Conservation (phyloP, 2,113 vertebrate genomes). For the Aramus guarauna region DNA sequence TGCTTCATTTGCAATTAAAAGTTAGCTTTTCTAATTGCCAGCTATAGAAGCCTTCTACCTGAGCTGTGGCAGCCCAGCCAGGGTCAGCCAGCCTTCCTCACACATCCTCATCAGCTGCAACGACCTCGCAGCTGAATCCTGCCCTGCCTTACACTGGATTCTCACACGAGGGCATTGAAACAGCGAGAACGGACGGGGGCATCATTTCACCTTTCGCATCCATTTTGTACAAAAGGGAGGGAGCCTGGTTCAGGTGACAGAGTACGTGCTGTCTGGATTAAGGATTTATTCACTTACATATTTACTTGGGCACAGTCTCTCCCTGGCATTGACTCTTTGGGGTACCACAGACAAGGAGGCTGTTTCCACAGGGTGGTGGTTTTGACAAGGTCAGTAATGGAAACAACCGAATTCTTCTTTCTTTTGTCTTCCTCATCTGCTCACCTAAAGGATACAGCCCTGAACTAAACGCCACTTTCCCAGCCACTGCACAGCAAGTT, state of each 20-base stretch:
- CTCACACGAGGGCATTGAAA: not conserved
- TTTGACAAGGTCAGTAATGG: not conserved
- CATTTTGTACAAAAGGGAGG: not conserved
- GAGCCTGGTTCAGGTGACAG: not conserved
- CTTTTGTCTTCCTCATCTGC: not conserved
- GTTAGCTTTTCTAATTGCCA: not conserved
- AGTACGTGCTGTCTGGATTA: not conserved
- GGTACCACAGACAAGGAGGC: not conserved
- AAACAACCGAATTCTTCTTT: not conserved
- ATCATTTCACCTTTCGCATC: not conserved
- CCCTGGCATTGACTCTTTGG: not conserved
- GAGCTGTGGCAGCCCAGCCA: not conserved
- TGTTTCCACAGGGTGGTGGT: not conserved
- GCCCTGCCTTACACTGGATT: not conserved
- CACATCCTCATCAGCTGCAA: not conserved
- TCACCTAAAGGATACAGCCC: not conserved
- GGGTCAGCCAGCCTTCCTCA: not conserved
- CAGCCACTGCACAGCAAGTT: not conserved
- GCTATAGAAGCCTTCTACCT: not conserved
- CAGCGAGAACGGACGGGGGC: not conserved
- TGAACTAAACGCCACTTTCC: not conserved
- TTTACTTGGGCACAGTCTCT: not conserved
- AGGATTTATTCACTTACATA: not conserved
- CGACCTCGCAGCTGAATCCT: not conserved
- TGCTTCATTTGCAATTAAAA: conserved; percentile 7